These are phyloP conservation scores for Hirundo rustica DNA, from an alignment of 2,797 vertebrate genomes.

Conservation along the genomic window DNA sequence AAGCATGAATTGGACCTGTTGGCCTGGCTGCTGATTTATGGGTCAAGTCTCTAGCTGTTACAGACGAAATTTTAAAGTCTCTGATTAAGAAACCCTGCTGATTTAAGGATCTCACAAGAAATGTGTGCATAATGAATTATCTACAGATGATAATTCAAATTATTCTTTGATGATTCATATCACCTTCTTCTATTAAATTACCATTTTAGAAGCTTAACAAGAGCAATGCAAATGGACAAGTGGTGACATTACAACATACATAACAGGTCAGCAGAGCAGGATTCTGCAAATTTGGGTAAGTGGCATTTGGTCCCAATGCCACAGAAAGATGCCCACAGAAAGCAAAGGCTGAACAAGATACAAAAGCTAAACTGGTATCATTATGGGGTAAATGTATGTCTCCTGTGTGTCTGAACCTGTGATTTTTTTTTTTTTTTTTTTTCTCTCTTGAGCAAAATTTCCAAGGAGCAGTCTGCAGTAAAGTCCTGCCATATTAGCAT, in stretches of 20 bases:
- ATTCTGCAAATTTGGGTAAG: neutral
- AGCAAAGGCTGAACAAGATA: neutral
- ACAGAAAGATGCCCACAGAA: neutral
- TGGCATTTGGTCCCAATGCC: neutral
- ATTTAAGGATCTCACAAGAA: conserved; percentile 76
- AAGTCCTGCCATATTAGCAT: neutral
- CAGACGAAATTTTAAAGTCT: conserved; percentile 70
- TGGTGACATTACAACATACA: neutral
- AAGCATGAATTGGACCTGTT: conserved; percentile 63
- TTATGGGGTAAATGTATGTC: neutral
- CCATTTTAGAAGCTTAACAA: conserved; percentile 55
- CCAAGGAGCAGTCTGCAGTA: neutral
- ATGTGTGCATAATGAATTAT: conserved; percentile 77
- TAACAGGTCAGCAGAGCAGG: neutral
- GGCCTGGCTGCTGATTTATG: conserved; percentile 74
- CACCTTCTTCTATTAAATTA: conserved; percentile 71
- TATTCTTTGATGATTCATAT: conserved; percentile 68
- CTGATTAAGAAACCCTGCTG: conserved; percentile 76
- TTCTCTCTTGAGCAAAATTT: neutral
- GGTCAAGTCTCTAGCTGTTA: conserved; percentile 73
- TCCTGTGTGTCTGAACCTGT: neutral
- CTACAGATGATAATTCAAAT: conserved; percentile 72
- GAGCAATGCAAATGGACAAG: neutral
- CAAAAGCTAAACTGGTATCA: neutral
- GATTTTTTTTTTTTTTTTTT: neutral